Evolutionary conservation across 2,797 vertebrate species (phyloP).

Genomic region (Cheirogaleus major): DNA sequence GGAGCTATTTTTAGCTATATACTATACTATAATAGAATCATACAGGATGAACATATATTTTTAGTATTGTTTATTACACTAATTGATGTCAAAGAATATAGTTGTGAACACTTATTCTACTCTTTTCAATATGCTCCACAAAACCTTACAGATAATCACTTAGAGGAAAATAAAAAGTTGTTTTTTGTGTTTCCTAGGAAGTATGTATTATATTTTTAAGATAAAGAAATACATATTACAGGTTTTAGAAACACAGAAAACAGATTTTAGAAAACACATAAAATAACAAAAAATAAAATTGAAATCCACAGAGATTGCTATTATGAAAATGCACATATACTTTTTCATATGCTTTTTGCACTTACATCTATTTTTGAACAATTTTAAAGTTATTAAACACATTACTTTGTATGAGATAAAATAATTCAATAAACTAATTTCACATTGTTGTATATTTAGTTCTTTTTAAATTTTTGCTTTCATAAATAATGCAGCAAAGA

Average conservation of each 20-base stretch:
- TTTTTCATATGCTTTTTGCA: background rate
- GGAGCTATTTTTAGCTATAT: background rate
- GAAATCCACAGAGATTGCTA: background rate
- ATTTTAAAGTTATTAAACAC: background rate
- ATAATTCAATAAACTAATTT: conserved; percentile 6
- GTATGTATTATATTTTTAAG: background rate
- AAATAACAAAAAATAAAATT: background rate
- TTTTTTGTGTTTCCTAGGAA: background rate
- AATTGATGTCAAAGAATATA: background rate
- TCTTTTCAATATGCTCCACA: background rate
- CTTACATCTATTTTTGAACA: background rate
- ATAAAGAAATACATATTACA: background rate
- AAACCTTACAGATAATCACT: background rate
- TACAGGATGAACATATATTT: background rate
- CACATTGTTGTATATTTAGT: background rate
- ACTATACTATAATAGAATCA: background rate
- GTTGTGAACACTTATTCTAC: background rate
- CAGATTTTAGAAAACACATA: background rate
- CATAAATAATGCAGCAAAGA: background rate
- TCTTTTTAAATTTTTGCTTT: background rate
- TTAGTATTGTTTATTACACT: background rate
- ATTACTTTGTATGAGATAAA: background rate
- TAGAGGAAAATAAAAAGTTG: background rate
- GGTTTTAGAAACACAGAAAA: background rate
- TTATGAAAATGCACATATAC: background rate